Evolutionary conservation across 2,888 invertebrate species (phyloP), one percentile per base, ranked within the genome.

Genomic region (Chironomus riparius): DNA sequence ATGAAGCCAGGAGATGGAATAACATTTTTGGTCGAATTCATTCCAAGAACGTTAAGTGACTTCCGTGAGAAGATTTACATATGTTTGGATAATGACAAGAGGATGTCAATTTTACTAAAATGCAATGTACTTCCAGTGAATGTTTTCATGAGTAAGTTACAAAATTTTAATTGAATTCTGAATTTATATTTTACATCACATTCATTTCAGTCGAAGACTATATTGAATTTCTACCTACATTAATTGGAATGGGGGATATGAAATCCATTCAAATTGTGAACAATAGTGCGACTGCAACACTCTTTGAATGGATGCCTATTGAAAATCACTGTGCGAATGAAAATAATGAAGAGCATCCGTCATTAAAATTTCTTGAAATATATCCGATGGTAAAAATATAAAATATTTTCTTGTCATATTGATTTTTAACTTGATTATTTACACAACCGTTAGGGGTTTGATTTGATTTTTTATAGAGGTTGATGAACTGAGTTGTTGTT

Each of bases 21-120:
- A 6, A 28, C 68, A 4, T 75, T 28, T 50, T 22, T 68, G 10
- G 68, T 75, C n/a, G 75, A 75, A n/a, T 75, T 75, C 15, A 47
- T 68, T 12, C 62, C 75, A 15, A 68, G 68, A 68, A 12, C 48
- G 0, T 15, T 75, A 21, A 68, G 68, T 13, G 10, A n/a, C 21
- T 68, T 75, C 13, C 22, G 68, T 3, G 75, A 75, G 68, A 75
- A 75, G 21, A 75, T 75, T 68, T 21, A 47, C 7, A 28, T 75
- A 4, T 48, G 68, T 48, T 68, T 68, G 10, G 75, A 75, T 2
- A 28, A 50, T 68, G 75, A 38, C 12, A 68, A 68, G 47, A 68
- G 24, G 50, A 6, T 28, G n/a, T n/a, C 47, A 13, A 75, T 75
- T 15, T 24, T 50, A 13, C 4, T 75, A n/a, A 62, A 68, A 22